Percentiles rank a stretch among this genome's conserved stretches.
Evolutionary conservation across 2,888 invertebrate genomes (phyloP).

Genomic region (Drosophila borealis): DNA sequence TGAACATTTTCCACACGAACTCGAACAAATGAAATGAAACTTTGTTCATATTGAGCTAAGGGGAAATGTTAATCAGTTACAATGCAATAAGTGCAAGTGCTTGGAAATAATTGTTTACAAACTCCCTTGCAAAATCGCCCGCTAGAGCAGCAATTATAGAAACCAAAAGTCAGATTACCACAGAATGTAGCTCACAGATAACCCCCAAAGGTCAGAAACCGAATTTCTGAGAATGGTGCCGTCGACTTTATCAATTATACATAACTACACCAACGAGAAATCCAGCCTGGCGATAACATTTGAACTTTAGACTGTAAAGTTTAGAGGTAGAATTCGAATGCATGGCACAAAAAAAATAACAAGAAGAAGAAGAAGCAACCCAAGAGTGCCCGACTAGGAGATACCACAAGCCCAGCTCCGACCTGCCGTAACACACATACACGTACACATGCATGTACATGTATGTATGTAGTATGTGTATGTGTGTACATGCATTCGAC

Average conservation of each 20-base stretch:
- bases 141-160: background rate
- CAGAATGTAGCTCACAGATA: slow-evolving; percentile 20
- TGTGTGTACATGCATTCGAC: slow-evolving; percentile 1
- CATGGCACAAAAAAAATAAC: slow-evolving; percentile 5
- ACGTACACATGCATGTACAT: no score
- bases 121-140: background rate
- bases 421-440: slow-evolving; percentile 2
- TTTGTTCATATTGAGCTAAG: no score
- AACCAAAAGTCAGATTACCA: background rate
- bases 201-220: slow-evolving; percentile 32
- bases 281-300: slow-evolving; percentile 32
- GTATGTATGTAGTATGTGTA: no score
- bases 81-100: no score
- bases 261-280: slow-evolving; percentile 19
- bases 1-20: background rate
- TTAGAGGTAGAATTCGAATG: slow-evolving; percentile 5
- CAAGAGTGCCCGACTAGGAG: background rate
- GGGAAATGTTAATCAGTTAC: no score
- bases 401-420: slow-evolving; percentile 1
- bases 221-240: slow-evolving; percentile 23
- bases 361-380: background rate
- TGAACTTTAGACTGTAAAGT: slow-evolving; percentile 28
- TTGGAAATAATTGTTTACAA: background rate
- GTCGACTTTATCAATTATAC: slow-evolving; percentile 34
- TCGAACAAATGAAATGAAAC: background rate